These are phyloP conservation scores for Aspiorhynchus laticeps DNA, from an alignment of 2,113 vertebrate genomes.

Conservation along the genomic window DNA sequence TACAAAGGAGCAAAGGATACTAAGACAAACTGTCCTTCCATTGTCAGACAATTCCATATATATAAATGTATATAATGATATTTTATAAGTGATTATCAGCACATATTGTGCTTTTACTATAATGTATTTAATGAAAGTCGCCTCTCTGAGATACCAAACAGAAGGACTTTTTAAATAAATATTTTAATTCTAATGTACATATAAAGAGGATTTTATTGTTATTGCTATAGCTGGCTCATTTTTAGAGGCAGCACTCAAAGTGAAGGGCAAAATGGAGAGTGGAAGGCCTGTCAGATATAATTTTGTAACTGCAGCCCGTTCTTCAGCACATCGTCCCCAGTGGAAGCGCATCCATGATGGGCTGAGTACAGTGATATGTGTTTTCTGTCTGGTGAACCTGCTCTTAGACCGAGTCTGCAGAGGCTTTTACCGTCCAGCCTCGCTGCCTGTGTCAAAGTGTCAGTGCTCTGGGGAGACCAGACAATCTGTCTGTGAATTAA, in stretches of 20 bases:
- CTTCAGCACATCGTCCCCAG: slow-evolving; percentile 9
- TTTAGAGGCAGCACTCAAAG: slow-evolving; percentile 9
- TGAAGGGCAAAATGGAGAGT: slow-evolving; percentile 3
- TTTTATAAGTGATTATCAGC: slow-evolving; percentile 31
- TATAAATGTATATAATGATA: slow-evolving; percentile 30
- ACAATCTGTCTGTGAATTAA: slow-evolving; percentile 40
- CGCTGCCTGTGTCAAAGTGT: slow-evolving; percentile 4
- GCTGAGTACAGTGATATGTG: slow-evolving; percentile 31
- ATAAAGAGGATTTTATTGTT: background rate
- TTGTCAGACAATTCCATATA: background rate
- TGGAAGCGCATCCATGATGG: slow-evolving; percentile 23
- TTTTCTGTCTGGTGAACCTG: slow-evolving; percentile 25
- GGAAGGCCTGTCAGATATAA: slow-evolving; percentile 26
- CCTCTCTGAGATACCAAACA: slow-evolving; percentile 2
- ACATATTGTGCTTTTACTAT: background rate
- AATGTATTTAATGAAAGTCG: background rate
- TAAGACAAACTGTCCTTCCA: background rate
- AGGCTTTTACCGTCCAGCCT: slow-evolving; percentile 32
- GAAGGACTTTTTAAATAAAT: slow-evolving; percentile 17
- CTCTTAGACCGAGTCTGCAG: slow-evolving; percentile 7
- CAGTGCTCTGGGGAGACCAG: slow-evolving; percentile 20
- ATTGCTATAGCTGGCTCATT: background rate
- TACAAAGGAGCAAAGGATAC: background rate
- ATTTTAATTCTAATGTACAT: slow-evolving; percentile 17
- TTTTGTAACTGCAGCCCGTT: slow-evolving; percentile 12